Evolutionary conservation across 2,888 invertebrate species (phyloP).

Genomic region (Trissolcus brochymenae): DNA sequence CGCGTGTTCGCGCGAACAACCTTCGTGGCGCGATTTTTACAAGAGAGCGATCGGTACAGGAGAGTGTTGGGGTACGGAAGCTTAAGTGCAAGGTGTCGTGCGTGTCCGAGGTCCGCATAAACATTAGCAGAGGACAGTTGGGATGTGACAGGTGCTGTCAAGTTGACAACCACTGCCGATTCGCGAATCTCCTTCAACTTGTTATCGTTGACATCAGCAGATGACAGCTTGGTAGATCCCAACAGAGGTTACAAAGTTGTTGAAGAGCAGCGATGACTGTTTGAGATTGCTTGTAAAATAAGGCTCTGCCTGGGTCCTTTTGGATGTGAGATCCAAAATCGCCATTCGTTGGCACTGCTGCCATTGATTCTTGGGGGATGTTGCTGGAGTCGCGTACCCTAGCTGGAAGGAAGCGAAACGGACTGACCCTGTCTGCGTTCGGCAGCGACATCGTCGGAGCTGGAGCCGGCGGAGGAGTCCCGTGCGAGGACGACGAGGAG

Average conservation of each 20-base stretch:
- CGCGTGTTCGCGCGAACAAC: conserved; percentile 69
- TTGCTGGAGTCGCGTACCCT: conserved; percentile 76
- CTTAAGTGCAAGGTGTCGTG: background rate
- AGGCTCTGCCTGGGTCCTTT: background rate
- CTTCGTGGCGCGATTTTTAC: conserved; percentile 64
- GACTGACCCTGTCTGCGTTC: conserved; percentile 75
- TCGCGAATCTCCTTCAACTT: too few relatives aligned
- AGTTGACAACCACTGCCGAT: too few relatives aligned
- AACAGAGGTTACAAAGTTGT: too few relatives aligned
- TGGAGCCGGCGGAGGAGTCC: conserved; percentile 74
- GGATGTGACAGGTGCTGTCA: too few relatives aligned
- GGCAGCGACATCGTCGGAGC: conserved; percentile 75
- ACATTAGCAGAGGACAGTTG: background rate
- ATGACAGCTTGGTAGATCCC: too few relatives aligned
- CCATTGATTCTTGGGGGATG: conserved; percentile 68
- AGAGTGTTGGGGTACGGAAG: conserved; percentile 18
- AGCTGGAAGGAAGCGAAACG: conserved; percentile 76
- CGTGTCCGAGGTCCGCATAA: background rate
- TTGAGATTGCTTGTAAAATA: too few relatives aligned
- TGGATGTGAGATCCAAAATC: conserved; percentile 25
- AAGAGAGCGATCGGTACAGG: conserved; percentile 35
- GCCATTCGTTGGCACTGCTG: conserved; percentile 45
- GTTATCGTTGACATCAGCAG: too few relatives aligned
- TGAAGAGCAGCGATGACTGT: too few relatives aligned
- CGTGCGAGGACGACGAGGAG: conserved; percentile 82